Evolutionary conservation across 2,113 vertebrate genomes (phyloP).

Genomic region (Circaetus gallicus): DNA sequence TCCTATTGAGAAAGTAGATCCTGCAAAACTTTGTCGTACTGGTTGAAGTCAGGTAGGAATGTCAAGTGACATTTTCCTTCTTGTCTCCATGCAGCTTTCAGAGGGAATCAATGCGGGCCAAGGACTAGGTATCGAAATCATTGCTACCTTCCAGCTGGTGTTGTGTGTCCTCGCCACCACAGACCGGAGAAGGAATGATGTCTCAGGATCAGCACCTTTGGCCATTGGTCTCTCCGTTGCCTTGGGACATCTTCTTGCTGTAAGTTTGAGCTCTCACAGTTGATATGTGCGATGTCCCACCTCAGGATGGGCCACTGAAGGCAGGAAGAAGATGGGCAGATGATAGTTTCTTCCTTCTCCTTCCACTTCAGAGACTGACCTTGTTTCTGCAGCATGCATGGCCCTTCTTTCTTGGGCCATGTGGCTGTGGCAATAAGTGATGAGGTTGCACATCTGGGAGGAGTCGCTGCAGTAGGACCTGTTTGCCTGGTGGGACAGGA

Average conservation of each 20-base stretch:
- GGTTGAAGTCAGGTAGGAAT: neutral
- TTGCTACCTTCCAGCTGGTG: slow-evolving; percentile 94
- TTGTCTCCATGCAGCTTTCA: slow-evolving; percentile 62
- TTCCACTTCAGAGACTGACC: neutral
- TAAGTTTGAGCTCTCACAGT: slow-evolving; percentile 67
- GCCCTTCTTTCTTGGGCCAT: neutral
- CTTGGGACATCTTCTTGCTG: slow-evolving; percentile 91
- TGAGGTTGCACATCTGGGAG: neutral
- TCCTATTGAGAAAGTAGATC: neutral
- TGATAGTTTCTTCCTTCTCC: neutral
- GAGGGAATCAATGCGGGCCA: slow-evolving; percentile 79
- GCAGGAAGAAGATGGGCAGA: neutral
- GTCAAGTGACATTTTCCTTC: neutral
- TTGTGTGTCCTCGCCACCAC: slow-evolving; percentile 94
- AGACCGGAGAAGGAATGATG: slow-evolving; percentile 87
- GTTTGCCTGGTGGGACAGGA: neutral
- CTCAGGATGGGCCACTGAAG: too few species aligned
- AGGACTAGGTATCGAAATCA: slow-evolving; percentile 90
- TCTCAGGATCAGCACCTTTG: slow-evolving; percentile 87
- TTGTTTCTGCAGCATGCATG: neutral
- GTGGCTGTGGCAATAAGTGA: neutral
- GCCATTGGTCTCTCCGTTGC: slow-evolving; percentile 94
- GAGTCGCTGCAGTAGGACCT: too few species aligned
- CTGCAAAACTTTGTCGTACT: rapidly evolving
- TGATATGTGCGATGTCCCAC: neutral